These are phyloP conservation scores for Monomorium pharaonis DNA, from an alignment of 1,140 invertebrate species.

Conservation along the genomic window DNA sequence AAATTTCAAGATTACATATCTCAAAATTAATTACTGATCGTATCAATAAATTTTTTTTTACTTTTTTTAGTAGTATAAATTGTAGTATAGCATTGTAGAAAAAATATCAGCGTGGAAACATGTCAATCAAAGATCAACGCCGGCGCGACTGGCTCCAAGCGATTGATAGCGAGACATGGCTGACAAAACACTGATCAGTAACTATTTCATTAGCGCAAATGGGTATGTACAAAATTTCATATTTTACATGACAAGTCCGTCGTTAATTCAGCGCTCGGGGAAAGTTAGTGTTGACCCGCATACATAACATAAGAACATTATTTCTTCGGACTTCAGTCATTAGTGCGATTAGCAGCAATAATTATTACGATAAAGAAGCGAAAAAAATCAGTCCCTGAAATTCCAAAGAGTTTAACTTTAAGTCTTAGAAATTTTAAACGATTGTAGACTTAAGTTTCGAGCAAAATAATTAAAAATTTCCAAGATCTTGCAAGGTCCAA, in stretches of 20 bases:
- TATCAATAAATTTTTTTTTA: not conserved
- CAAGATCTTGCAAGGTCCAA: not conserved
- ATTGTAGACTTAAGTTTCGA: not conserved
- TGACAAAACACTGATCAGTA: conserved; percentile 71
- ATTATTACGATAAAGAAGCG: not conserved
- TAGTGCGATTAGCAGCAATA: not conserved
- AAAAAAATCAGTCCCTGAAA: not conserved
- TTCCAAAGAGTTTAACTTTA: not conserved
- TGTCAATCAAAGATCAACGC: not conserved
- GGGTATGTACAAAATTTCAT: conserved; percentile 79
- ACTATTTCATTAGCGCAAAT: conserved; percentile 73
- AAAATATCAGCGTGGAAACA: not conserved
- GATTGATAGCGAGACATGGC: conserved; percentile 22
- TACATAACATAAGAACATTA: not conserved
- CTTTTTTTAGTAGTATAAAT: not conserved
- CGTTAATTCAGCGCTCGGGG: conserved; percentile 32
- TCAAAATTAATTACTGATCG: not conserved
- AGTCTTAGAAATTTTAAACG: not conserved
- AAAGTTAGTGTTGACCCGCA: not conserved
- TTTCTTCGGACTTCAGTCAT: not conserved
- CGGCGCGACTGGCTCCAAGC: conserved; percentile 49
- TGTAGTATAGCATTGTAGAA: not conserved
- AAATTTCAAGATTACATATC: not conserved
- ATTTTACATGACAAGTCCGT: conserved; percentile 76
- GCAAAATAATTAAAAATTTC: not conserved